Percentiles rank a stretch among this genome's conserved stretches.
Conservation (phyloP, 2,113 vertebrate species). For the Antigone vipio region DNA sequence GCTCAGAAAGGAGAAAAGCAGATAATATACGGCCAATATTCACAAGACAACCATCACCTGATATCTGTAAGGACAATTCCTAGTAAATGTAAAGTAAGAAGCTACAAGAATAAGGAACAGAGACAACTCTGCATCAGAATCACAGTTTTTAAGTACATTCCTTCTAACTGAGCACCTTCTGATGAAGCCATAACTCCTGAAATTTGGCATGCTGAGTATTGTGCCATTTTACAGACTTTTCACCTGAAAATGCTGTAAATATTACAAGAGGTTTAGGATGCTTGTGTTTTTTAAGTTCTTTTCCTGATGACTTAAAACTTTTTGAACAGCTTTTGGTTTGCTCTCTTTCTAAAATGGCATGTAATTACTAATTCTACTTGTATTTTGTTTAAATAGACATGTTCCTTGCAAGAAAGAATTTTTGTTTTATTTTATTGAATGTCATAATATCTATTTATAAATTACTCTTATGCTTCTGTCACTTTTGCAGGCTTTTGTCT, state of each 20-base stretch:
- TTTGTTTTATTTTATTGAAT: not conserved
- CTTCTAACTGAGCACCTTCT: not conserved
- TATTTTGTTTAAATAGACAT: not conserved
- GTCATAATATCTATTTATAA: not conserved
- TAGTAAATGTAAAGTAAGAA: not conserved
- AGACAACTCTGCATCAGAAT: not conserved
- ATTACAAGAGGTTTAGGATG: not conserved
- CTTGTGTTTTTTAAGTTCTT: not conserved
- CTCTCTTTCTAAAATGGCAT: not conserved
- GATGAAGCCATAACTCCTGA: not conserved
- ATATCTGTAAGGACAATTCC: not conserved
- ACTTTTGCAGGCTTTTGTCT: not conserved
- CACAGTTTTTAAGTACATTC: not conserved
- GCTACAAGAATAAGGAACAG: not conserved
- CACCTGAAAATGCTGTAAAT: not conserved
- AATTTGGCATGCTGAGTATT: not conserved
- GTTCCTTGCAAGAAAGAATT: not conserved
- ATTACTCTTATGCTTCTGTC: not conserved
- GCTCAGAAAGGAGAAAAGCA: not conserved
- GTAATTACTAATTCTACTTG: not conserved
- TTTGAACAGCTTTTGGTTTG: not conserved
- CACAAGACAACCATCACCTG: not conserved
- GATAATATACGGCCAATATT: not conserved
- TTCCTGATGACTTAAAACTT: not conserved
- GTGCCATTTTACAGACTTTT: not conserved